Evolutionary conservation across 2,888 invertebrate genomes (phyloP), one percentile per base, ranked within the genome.

Genomic region (Diarsia brunnea): DNA sequence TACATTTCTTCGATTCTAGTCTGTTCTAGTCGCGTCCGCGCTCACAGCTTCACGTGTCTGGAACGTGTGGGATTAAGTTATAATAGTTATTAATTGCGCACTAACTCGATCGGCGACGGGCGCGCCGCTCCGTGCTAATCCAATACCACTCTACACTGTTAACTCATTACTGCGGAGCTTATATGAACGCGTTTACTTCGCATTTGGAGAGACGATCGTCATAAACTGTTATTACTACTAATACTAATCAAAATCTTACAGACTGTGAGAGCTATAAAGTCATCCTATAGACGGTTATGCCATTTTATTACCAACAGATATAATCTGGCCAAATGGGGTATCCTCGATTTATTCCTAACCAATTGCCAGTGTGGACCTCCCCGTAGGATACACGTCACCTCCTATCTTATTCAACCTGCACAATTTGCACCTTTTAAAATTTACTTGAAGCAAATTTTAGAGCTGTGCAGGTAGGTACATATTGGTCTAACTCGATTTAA

Each of bases 11-110:
- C 31, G 0, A 7, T 16, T n/a, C 31, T n/a, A 2, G 64, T 5
- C 85, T 31, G 10, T 31, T 84, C 79, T 84, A 85, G 24, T 47
- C 21, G 47, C 51, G 1, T 60, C 68, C 66, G 64, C 71, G 60
- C 79, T 51, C 70, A 14, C 31, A 73, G 72, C 61, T 82, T 75
- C 47, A 70, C 67, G 77, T 74, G 55, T 75, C 84, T 79, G 76
- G 84, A 84, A 87, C 86, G 87, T 86, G 85, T 88, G 89, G 79
- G 89, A 90, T 90, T 90, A 89, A 89, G 90, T 90, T 90, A 90
- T 90, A 90, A 90, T 90, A 90, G 90, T 89, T 89, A 89, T 89
- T 90, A 90, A 90, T 90, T 89, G 90, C 89, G 82, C 83, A 79
- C 86, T 90, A 90, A 90, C 89, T 89, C 88, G 89, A 90, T 90